These are phyloP conservation scores for Elmis aenea DNA, from an alignment of 2,888 invertebrate species.

Conservation along the genomic window DNA sequence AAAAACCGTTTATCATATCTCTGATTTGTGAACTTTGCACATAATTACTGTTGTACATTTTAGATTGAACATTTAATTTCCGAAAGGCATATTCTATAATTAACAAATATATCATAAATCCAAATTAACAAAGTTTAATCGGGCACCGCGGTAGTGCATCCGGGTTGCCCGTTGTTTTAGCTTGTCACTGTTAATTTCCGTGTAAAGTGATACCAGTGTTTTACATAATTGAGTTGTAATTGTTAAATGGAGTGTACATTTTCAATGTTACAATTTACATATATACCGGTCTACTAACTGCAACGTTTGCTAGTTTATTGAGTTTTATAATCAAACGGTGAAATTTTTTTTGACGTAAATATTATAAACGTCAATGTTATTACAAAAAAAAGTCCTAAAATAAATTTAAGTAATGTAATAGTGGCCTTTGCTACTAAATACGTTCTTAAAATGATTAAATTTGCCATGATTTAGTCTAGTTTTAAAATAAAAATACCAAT, in stretches of 20 bases:
- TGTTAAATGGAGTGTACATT: constrained; percentile 46
- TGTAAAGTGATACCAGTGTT: constrained; percentile 43
- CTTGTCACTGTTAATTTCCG: constrained; percentile 47
- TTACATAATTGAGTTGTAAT: constrained; percentile 49
- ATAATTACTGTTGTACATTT: too few relatives aligned
- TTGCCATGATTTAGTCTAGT: too few relatives aligned
- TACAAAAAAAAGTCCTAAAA: too few relatives aligned
- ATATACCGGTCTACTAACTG: constrained; percentile 37
- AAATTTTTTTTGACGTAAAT: too few relatives aligned
- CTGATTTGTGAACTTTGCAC: too few relatives aligned
- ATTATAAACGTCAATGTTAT: too few relatives aligned
- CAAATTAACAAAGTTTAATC: constrained; percentile 41
- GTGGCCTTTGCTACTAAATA: too few relatives aligned
- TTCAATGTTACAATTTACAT: constrained; percentile 46
- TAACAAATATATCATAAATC: constrained; percentile 46
- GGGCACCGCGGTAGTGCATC: constrained; percentile 32
- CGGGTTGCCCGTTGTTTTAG: constrained; percentile 43
- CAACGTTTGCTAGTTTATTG: constrained; percentile 33
- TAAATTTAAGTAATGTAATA: too few relatives aligned
- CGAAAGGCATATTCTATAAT: constrained; percentile 41
- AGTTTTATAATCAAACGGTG: too few relatives aligned
- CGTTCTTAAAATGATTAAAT: too few relatives aligned
- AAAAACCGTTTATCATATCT: too few relatives aligned
- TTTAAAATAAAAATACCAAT: too few relatives aligned
- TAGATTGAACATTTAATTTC: constrained; percentile 38